These are phyloP conservation scores for Eupeodes corollae DNA, from an alignment of 1,140 invertebrate species.

Conservation along the genomic window DNA sequence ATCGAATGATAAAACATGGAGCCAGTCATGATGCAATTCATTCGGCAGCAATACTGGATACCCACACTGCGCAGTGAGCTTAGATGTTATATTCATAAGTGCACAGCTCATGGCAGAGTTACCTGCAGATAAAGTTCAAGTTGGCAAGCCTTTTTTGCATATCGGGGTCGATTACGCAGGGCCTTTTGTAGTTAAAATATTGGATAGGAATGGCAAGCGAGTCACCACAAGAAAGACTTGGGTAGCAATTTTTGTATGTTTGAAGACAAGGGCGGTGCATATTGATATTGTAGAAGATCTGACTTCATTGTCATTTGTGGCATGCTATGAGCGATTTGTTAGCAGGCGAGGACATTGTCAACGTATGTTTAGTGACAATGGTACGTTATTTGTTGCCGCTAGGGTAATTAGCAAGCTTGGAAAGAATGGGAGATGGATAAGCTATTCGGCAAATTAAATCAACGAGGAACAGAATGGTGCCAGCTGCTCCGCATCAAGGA, in stretches of 20 bases:
- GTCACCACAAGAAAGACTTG: slow-evolving; percentile 15
- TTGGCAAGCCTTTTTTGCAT: slow-evolving; percentile 15
- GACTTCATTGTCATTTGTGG: slow-evolving; percentile 19
- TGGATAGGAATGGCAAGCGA: slow-evolving; percentile 10
- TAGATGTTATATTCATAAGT: too few species aligned
- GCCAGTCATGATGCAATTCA: too few species aligned
- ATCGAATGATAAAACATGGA: too few species aligned
- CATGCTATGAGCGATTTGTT: slow-evolving; percentile 23
- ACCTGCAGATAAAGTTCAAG: slow-evolving; percentile 8
- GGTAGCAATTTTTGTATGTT: slow-evolving; percentile 15
- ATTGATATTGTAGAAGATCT: slow-evolving; percentile 16
- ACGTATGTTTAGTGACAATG: neutral
- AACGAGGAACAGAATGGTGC: too few species aligned
- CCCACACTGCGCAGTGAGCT: too few species aligned
- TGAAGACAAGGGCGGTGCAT: slow-evolving; percentile 15
- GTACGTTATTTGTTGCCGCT: neutral
- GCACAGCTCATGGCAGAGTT: too few species aligned
- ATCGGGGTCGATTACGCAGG: slow-evolving; percentile 23
- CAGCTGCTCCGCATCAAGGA: too few species aligned
- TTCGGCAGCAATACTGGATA: too few species aligned
- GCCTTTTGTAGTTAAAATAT: slow-evolving; percentile 9
- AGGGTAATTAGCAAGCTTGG: too few species aligned
- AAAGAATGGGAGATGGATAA: too few species aligned
- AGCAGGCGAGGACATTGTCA: slow-evolving; percentile 10
- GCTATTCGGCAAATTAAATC: too few species aligned